A percentile compares a stretch with the other conserved stretches of the same genome.
phyloP scores from a whole-genome alignment of 2,113 vertebrate genomes.

The Heterotis niloticus region DNA sequence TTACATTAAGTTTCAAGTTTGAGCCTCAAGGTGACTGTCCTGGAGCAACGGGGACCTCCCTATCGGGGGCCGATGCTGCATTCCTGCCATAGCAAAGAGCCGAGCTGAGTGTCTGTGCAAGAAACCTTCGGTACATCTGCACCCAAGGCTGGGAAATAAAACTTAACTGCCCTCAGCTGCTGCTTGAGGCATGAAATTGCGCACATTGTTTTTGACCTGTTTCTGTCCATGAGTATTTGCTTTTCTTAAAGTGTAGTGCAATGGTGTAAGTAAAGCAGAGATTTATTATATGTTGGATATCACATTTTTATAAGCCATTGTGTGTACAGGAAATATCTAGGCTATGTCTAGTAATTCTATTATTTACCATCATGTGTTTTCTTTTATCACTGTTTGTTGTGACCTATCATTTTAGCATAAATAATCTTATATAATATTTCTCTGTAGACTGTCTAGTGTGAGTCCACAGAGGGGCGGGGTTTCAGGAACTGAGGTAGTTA shows the following conservation, averaged over 20 bases:
- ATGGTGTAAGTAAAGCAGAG: neutral
- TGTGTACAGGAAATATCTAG: neutral
- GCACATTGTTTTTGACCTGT: neutral
- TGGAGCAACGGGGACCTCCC: neutral
- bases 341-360: neutral
- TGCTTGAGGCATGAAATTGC: neutral
- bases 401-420: too few relatives aligned
- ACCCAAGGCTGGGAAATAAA: neutral
- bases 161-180: neutral
- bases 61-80: neutral
- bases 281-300: neutral
- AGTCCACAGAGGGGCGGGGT: too few relatives aligned
- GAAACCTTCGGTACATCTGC: neutral
- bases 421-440: too few relatives aligned
- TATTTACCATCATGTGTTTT: too few relatives aligned
- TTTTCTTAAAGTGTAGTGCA: neutral
- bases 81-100: neutral
- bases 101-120: neutral
- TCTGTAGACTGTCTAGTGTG: too few relatives aligned
- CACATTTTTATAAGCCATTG: neutral
- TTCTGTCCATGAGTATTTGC: neutral
- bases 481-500: too few relatives aligned
- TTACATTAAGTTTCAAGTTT: neutral
- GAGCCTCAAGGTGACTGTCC: neutral
- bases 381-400: too few relatives aligned